phyloP scores from a whole-genome alignment of 2,888 invertebrate species.

The Sclerodermus sp. region DNA sequence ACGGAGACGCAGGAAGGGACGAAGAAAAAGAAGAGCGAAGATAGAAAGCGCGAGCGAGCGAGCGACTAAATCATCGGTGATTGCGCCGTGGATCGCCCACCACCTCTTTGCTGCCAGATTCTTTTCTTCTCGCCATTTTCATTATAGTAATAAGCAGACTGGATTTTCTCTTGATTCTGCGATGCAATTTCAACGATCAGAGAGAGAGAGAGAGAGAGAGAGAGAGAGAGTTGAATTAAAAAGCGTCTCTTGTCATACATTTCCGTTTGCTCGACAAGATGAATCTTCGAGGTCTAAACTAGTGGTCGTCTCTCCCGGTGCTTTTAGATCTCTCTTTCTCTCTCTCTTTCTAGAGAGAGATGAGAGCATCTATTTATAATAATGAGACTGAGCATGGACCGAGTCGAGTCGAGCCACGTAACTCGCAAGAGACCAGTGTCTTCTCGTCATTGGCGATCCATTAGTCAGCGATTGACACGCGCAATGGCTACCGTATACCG shows the following conservation, averaged over 20 bases:
- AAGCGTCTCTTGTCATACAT: not conserved
- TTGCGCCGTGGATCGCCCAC: constrained; percentile 27
- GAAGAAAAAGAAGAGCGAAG: constrained; percentile 8
- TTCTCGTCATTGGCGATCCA: constrained; percentile 42
- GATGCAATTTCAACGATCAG: no score
- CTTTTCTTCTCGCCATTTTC: constrained; percentile 7
- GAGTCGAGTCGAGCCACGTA: no score
- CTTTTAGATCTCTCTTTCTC: not conserved
- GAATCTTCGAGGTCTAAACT: not conserved
- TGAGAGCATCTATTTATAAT: constrained; percentile 43
- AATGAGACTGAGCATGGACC: constrained; percentile 26
- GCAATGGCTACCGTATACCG: constrained; percentile 35
- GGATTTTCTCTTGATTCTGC: no score
- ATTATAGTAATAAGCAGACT: no score
- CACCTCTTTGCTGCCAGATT: not conserved
- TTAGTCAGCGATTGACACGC: constrained; percentile 45
- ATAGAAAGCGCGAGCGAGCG: constrained; percentile 7
- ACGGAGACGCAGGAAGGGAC: constrained; percentile 11
- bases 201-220: no score
- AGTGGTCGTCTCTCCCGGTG: no score
- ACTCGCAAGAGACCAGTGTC: constrained; percentile 16
- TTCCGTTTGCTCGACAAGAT: constrained; percentile 5
- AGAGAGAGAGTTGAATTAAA: constrained; percentile 12
- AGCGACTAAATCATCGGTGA: constrained; percentile 36
- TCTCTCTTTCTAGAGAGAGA: no score